Percentiles rank a stretch among this genome's conserved stretches.
phyloP scores from a whole-genome alignment of 2,797 vertebrate genomes.

The Aplochiton taeniatus region DNA sequence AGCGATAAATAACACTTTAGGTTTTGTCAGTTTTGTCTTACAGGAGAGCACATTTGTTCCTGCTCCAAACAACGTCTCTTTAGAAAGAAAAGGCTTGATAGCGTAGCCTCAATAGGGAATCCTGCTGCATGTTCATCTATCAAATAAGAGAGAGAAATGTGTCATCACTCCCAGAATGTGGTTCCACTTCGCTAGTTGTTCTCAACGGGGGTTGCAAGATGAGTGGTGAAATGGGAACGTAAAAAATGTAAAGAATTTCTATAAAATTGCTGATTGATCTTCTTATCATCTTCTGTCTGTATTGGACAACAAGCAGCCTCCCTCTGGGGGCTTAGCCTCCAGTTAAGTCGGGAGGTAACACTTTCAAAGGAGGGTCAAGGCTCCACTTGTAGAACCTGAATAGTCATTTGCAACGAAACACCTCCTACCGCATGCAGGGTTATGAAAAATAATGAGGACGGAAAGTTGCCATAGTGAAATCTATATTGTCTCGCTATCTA shows the following conservation, averaged over 20 bases:
- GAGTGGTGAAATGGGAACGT: too few relatives aligned
- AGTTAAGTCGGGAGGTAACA: constrained; percentile 10
- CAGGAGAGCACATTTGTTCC: constrained; percentile 31
- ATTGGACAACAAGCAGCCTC: constrained; percentile 6
- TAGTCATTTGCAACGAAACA: constrained; percentile 52
- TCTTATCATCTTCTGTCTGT: too few relatives aligned
- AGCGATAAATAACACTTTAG: not conserved
- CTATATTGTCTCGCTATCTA: constrained; percentile 23
- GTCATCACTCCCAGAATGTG: too few relatives aligned
- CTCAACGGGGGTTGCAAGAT: too few relatives aligned
- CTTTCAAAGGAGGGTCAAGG: constrained; percentile 29
- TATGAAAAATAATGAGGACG: constrained; percentile 34
- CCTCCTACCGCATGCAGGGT: constrained; percentile 34
- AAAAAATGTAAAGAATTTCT: too few relatives aligned
- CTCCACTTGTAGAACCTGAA: constrained; percentile 27
- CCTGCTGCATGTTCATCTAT: too few relatives aligned
- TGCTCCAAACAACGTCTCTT: constrained; percentile 18
- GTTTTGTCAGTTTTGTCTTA: constrained; percentile 40
- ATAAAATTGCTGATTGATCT: too few relatives aligned
- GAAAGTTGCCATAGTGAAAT: constrained; percentile 38
- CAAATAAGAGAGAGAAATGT: too few relatives aligned
- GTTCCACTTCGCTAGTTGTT: too few relatives aligned
- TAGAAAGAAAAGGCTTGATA: constrained; percentile 12
- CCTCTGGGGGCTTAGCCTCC: constrained; percentile 16
- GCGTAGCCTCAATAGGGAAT: too few relatives aligned